Evolutionary conservation across 2,113 vertebrate species (phyloP).

Genomic region (Octodon degus): DNA sequence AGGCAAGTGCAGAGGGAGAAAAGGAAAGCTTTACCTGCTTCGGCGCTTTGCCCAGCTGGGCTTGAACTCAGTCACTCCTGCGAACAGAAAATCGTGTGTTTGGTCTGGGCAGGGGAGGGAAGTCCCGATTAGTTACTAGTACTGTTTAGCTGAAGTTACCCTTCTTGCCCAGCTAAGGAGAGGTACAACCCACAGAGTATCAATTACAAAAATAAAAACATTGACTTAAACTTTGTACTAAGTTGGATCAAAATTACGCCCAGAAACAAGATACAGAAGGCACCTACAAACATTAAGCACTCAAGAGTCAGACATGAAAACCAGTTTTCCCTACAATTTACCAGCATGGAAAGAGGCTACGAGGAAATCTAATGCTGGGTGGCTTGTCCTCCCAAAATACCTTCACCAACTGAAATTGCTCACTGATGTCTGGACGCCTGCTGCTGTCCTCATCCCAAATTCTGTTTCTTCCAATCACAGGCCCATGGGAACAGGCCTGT

Average conservation of each 20-base stretch:
- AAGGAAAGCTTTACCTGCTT: not conserved
- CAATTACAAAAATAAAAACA: conserved; percentile 17
- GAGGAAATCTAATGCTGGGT: not conserved
- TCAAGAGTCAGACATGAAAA: not conserved
- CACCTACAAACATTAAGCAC: conserved; percentile 3
- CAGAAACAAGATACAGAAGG: not conserved
- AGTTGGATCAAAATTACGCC: conserved; percentile 45
- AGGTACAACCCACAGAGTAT: not conserved
- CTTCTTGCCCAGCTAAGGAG: not conserved
- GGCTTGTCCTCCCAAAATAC: not conserved
- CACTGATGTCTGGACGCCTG: not conserved
- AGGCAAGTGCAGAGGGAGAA: not conserved
- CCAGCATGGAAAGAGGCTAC: not conserved
- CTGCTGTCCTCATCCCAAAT: too few species aligned
- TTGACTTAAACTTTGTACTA: not conserved
- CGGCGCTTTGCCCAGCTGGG: not conserved
- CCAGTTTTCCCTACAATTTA: not conserved
- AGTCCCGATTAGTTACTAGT: not conserved
- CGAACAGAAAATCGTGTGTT: not conserved
- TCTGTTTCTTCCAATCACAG: not conserved
- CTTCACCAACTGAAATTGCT: not conserved
- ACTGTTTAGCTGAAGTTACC: not conserved
- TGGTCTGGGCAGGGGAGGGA: not conserved
- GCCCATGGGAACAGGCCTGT: not conserved
- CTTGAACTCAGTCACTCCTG: not conserved